phyloP scores from a whole-genome alignment of 2,888 invertebrate genomes.

The Chrysolina haemoptera region DNA sequence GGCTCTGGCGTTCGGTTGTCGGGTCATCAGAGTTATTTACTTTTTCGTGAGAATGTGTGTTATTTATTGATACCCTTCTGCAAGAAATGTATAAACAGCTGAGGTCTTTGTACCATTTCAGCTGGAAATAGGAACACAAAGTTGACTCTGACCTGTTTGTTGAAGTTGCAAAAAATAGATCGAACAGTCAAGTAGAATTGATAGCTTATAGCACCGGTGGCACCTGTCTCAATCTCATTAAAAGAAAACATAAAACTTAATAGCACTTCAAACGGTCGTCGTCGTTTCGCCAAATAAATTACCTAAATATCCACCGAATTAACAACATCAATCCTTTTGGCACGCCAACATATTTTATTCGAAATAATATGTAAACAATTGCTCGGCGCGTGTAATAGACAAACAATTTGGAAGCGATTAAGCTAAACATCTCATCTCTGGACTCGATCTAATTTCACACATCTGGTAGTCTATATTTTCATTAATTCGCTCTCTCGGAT shows the following conservation, averaged over 20 bases:
- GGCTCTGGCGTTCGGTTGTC: too few species aligned
- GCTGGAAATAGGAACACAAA: too few species aligned
- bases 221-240: background rate
- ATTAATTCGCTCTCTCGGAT: conserved; percentile 59
- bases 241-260: conserved; percentile 2
- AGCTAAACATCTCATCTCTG: conserved; percentile 44
- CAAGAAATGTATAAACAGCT: too few species aligned
- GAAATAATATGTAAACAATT: conserved; percentile 31
- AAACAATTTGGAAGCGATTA: conserved; percentile 50
- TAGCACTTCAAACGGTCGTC: background rate
- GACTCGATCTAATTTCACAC: conserved; percentile 56
- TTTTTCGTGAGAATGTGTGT: too few species aligned
- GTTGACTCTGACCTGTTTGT: background rate
- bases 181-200: background rate
- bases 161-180: background rate
- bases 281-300: background rate
- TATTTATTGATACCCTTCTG: too few species aligned
- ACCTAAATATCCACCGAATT: conserved; percentile 24
- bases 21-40: too few species aligned
- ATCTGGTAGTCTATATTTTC: conserved; percentile 51
- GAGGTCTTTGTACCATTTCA: too few species aligned
- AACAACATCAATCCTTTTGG: conserved; percentile 8
- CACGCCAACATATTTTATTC: conserved; percentile 23
- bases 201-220: background rate
- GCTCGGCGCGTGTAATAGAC: conserved; percentile 39